phyloP scores from a whole-genome alignment of 1,140 invertebrate genomes.

The Drosophila tristis region DNA sequence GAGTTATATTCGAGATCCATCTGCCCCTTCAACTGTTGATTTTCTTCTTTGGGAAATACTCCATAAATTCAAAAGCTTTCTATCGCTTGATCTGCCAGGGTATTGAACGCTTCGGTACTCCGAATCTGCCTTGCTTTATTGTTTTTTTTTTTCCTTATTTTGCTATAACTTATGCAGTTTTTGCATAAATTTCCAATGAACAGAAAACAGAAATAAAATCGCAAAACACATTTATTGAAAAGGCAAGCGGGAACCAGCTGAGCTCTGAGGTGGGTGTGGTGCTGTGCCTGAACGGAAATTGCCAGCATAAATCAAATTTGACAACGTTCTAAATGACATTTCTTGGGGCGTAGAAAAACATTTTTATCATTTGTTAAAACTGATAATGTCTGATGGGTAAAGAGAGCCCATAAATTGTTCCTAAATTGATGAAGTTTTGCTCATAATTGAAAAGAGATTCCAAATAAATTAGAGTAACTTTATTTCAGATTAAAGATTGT shows the following conservation, averaged over 20 bases:
- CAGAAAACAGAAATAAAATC: conserved; percentile 44
- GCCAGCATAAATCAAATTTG: conserved; percentile 68
- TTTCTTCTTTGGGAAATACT: background rate
- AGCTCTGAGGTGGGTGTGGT: background rate
- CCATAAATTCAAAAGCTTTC: no score
- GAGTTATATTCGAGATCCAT: no score
- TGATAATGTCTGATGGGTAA: conserved; percentile 18
- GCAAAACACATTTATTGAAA: conserved; percentile 53
- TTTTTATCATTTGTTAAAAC: conserved; percentile 41
- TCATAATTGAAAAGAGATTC: conserved; percentile 25
- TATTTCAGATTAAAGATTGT: conserved; percentile 16
- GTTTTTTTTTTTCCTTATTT: conserved; percentile 2
- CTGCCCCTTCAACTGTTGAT: no score
- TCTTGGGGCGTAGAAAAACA: conserved; percentile 35
- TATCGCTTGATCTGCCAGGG: conserved; percentile 2
- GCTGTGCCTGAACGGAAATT: conserved; percentile 45
- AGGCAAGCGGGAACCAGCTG: conserved; percentile 29
- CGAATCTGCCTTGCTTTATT: no score
- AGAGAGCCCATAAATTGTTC: conserved; percentile 29
- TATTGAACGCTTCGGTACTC: conserved; percentile 1
- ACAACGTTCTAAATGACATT: conserved; percentile 69
- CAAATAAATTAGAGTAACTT: conserved; percentile 23
- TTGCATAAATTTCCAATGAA: conserved; percentile 61
- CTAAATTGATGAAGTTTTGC: conserved; percentile 26
- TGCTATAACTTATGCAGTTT: conserved; percentile 62